Conservation (phyloP, 1,140 invertebrate genomes). For the Drosophila melanica region DNA sequence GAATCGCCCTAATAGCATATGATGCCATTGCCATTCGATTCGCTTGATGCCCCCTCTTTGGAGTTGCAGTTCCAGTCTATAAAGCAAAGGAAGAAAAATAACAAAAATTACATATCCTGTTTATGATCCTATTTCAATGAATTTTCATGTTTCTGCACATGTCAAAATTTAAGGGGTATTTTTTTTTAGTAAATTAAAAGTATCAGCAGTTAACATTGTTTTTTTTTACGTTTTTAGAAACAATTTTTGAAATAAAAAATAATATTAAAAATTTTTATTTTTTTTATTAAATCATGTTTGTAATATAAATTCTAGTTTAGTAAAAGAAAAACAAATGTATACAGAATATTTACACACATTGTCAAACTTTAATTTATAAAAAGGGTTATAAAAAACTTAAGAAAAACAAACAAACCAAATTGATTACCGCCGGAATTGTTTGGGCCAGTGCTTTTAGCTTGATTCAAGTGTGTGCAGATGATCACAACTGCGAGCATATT, state of each 20-base stretch:
- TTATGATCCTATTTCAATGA: constrained; percentile 27
- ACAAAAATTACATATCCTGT: constrained; percentile 17
- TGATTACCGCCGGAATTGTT: not conserved
- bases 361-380: not conserved
- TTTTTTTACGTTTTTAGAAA: no score
- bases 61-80: constrained; percentile 27
- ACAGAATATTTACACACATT: not conserved
- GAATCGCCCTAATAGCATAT: constrained; percentile 49
- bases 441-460: not conserved
- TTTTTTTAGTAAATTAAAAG: not conserved
- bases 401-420: not conserved
- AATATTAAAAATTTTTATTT: no score
- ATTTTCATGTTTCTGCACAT: not conserved
- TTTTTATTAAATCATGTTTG: no score
- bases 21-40: constrained; percentile 56
- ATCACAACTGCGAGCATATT: constrained; percentile 31
- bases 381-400: not conserved
- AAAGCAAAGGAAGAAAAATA: not conserved
- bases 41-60: constrained; percentile 14
- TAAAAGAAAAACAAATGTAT: no score
- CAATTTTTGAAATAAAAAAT: no score
- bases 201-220: no score
- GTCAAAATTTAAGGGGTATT: not conserved
- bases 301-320: no score
- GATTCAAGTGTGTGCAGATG: constrained; percentile 13